These are phyloP conservation scores for Cylindroiulus punctatus DNA, from an alignment of 2,888 invertebrate genomes.

Conservation along the genomic window DNA sequence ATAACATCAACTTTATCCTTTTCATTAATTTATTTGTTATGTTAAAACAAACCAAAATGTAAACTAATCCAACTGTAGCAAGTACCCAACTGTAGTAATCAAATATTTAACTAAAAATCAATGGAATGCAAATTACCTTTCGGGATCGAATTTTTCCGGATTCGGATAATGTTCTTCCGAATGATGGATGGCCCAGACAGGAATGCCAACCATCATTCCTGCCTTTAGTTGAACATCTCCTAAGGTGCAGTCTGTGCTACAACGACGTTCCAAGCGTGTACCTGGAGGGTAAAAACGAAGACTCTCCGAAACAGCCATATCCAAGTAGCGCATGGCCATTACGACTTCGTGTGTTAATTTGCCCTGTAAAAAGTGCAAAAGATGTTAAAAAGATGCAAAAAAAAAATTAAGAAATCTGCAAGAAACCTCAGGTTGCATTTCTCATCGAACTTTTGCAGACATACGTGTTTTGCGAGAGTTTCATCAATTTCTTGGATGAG, in stretches of 20 bases:
- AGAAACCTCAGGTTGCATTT: background rate
- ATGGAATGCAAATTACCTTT: constrained; percentile 39
- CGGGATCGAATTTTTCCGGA: constrained; percentile 57
- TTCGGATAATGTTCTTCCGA: constrained; percentile 56
- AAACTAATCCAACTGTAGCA: no score
- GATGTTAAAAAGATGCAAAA: no score
- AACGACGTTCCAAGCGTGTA: constrained; percentile 53
- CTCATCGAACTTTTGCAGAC: background rate
- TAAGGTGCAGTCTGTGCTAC: constrained; percentile 52
- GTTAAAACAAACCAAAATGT: no score
- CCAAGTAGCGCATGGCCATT: constrained; percentile 51
- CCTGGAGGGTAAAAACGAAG: constrained; percentile 23
- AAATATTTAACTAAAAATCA: no score
- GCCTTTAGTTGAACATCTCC: constrained; percentile 50
- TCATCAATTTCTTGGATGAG: constrained; percentile 53
- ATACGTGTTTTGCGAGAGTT: constrained; percentile 49
- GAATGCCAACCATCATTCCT: constrained; percentile 51
- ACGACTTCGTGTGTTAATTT: constrained; percentile 47
- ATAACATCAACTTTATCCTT: no score
- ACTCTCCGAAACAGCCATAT: constrained; percentile 40
- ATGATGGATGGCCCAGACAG: constrained; percentile 55
- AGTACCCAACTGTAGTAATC: no score
- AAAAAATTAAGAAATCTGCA: no score
- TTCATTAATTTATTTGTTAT: no score
- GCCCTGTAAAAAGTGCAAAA: background rate